Evolutionary conservation across 2,113 vertebrate genomes (phyloP).

Genomic region (Stomatorhinus ivindoensis): DNA sequence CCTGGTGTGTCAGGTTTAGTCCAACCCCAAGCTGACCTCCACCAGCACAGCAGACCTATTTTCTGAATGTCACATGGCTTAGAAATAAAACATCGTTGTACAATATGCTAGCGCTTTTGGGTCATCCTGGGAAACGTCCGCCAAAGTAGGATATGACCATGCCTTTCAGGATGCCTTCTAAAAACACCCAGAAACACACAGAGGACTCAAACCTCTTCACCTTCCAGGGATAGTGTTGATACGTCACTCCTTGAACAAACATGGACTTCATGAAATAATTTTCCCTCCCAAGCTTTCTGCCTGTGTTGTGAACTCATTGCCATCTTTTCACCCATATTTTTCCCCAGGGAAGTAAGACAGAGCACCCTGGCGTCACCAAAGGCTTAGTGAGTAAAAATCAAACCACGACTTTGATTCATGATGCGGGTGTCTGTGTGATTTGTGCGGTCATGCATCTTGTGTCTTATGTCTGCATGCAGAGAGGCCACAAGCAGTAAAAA

Average conservation of each 20-base stretch:
- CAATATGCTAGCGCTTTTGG: background rate
- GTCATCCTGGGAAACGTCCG: background rate
- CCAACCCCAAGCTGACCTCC: background rate
- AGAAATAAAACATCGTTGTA: background rate
- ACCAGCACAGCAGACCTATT: background rate
- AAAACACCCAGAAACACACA: background rate
- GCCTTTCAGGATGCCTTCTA: background rate
- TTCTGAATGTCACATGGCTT: background rate
- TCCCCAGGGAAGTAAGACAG: too few relatives aligned
- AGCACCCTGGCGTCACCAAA: too few relatives aligned
- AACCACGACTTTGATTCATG: background rate
- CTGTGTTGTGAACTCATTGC: too few relatives aligned
- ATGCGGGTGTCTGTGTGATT: background rate
- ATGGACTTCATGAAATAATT: background rate
- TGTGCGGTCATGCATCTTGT: background rate
- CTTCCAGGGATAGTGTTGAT: background rate
- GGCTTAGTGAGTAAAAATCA: background rate
- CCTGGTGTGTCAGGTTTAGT: background rate
- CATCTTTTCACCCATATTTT: too few relatives aligned
- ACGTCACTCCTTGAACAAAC: background rate
- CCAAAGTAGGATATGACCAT: background rate
- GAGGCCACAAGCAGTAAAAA: background rate
- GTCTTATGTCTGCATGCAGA: background rate
- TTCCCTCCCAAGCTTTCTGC: background rate
- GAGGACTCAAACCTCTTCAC: background rate